phyloP scores from a whole-genome alignment of 2,797 vertebrate species.

The Carapus acus region DNA sequence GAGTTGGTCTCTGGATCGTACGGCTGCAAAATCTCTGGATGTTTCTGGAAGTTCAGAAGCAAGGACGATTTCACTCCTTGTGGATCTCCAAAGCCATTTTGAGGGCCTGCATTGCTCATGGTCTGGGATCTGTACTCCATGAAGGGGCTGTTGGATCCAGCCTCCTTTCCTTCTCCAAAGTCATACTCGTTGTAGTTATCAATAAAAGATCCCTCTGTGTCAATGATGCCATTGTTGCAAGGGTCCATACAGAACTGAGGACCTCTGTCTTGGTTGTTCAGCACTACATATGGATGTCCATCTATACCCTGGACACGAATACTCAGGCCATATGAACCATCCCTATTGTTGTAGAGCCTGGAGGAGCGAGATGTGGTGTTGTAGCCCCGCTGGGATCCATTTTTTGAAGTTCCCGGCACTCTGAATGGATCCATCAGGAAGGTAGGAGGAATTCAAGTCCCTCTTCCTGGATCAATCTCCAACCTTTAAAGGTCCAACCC shows the following conservation, averaged over 20 bases:
- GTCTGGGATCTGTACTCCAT: constrained; percentile 72
- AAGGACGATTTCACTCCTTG: constrained; percentile 62
- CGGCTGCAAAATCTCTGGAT: constrained; percentile 88
- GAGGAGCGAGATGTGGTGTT: constrained; percentile 65
- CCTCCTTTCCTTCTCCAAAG: constrained; percentile 58
- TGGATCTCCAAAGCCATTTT: constrained; percentile 64
- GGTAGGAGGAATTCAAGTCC: constrained; percentile 65
- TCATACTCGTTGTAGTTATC: constrained; percentile 71
- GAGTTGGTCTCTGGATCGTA: constrained; percentile 84
- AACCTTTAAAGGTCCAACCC: constrained; percentile 67
- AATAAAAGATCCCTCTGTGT: constrained; percentile 64
- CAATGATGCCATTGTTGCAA: constrained; percentile 61
- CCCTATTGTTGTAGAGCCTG: constrained; percentile 67
- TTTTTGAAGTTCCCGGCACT: constrained; percentile 74
- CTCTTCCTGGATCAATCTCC: constrained; percentile 60
- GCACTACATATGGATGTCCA: constrained; percentile 94
- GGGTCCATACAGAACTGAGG: constrained; percentile 56
- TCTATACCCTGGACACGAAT: constrained; percentile 98
- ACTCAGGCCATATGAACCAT: constrained; percentile 89
- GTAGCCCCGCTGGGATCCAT: constrained; percentile 72
- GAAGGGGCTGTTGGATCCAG: constrained; percentile 71
- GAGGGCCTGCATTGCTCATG: constrained; percentile 58
- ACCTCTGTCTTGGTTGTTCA: constrained; percentile 87
- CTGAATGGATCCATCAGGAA: constrained; percentile 86
- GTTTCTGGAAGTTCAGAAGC: constrained; percentile 87